These are phyloP conservation scores for Cydia splendana DNA, from an alignment of 1,140 invertebrate species.

Conservation along the genomic window DNA sequence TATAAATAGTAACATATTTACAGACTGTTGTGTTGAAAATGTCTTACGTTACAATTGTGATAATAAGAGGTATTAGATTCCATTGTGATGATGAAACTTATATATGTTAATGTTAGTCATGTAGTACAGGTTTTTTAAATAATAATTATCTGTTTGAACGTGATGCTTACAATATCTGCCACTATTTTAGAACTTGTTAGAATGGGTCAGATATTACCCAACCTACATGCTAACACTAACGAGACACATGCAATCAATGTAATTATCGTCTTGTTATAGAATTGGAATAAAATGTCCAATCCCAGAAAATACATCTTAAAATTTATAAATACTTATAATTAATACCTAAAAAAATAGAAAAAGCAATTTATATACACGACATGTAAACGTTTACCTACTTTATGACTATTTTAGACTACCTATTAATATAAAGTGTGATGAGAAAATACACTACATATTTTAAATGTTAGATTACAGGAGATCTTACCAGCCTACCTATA, in stretches of 20 bases:
- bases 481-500: not conserved
- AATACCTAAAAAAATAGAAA: not conserved
- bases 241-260: not conserved
- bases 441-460: not conserved
- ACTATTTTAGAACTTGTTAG: too few species aligned
- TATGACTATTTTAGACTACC: not conserved
- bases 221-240: not conserved
- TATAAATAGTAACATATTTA: too few species aligned
- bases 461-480: not conserved
- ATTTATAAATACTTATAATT: not conserved
- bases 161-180: too few species aligned
- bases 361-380: conserved; percentile 16
- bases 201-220: not conserved
- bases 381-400: not conserved
- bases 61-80: not conserved
- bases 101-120: too few species aligned
- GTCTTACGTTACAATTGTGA: not conserved
- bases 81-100: too few species aligned
- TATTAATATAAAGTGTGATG: not conserved
- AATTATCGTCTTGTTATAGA: not conserved
- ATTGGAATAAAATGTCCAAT: not conserved
- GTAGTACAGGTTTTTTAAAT: too few species aligned
- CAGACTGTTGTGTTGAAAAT: not conserved
- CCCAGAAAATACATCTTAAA: not conserved
- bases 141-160: too few species aligned